Percentiles rank a stretch among this genome's conserved stretches.
phyloP scores from a whole-genome alignment of 1,140 invertebrate genomes.

The Drosophila quadrilineata region DNA sequence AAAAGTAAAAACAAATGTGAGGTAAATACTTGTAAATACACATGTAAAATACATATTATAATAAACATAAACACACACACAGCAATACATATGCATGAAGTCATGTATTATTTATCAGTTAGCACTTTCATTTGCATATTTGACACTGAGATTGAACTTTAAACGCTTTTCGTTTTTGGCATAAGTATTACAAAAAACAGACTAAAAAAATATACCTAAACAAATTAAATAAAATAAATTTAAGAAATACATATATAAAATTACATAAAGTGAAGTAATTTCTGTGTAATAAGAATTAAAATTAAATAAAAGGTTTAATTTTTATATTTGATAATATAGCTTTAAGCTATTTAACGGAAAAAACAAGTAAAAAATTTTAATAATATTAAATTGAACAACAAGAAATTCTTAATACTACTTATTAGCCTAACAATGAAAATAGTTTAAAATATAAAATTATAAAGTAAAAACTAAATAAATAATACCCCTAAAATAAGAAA shows the following conservation, averaged over 20 bases:
- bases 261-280: no score
- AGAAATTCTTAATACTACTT: no score
- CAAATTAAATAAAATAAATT: not conserved
- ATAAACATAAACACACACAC: no score
- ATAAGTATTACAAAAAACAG: not conserved
- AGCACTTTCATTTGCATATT: constrained; percentile 26
- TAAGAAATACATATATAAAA: no score
- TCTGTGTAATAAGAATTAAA: no score
- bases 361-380: not conserved
- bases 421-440: not conserved
- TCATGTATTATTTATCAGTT: constrained; percentile 19
- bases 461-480: no score
- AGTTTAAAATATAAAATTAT: no score
- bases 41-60: constrained; percentile 17
- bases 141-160: constrained; percentile 13
- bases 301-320: not conserved
- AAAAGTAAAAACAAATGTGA: constrained; percentile 10
- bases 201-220: not conserved
- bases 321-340: no score
- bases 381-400: no score
- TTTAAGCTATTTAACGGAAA: no score
- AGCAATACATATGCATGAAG: no score
- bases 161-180: not conserved
- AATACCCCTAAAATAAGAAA: no score
- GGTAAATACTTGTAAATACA: constrained; percentile 33